Evolutionary conservation across 2,113 vertebrate species (phyloP).

Genomic region (Oceanites oceanicus): DNA sequence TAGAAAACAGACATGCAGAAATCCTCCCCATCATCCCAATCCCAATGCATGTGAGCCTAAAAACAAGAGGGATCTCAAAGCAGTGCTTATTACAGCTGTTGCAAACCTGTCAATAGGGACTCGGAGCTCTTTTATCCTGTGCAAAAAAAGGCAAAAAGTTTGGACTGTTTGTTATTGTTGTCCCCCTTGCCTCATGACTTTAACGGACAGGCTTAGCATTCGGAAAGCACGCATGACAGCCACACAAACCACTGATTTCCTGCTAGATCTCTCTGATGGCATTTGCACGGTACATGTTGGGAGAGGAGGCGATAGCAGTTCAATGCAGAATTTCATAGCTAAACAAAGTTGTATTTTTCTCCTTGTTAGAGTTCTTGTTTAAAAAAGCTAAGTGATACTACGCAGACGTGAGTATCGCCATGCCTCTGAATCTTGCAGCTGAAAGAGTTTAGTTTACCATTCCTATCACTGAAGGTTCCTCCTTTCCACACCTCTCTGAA

Average conservation of each 20-base stretch:
- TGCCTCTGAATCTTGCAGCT: neutral
- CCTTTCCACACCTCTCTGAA: neutral
- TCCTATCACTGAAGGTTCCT: neutral
- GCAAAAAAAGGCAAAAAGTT: neutral
- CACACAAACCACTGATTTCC: neutral
- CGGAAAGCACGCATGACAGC: neutral
- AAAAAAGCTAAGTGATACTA: conserved; percentile 2
- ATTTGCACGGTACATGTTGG: neutral
- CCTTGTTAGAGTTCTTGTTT: conserved; percentile 40
- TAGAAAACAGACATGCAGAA: neutral
- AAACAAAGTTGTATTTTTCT: conserved; percentile 37
- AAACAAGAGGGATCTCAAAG: neutral
- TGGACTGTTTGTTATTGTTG: neutral
- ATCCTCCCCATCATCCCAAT: neutral
- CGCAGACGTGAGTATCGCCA: neutral
- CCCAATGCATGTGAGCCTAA: fast-evolving
- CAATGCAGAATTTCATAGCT: neutral
- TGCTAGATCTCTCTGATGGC: neutral
- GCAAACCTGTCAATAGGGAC: neutral
- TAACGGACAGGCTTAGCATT: neutral
- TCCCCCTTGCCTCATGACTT: neutral
- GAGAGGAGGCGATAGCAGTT: neutral
- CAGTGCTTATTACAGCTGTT: neutral
- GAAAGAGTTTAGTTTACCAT: neutral
- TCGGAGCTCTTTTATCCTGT: neutral